Percentiles rank a stretch among this genome's conserved stretches.
Conservation (phyloP, 2,888 invertebrate species). For the Tryphoninae sp. region DNA sequence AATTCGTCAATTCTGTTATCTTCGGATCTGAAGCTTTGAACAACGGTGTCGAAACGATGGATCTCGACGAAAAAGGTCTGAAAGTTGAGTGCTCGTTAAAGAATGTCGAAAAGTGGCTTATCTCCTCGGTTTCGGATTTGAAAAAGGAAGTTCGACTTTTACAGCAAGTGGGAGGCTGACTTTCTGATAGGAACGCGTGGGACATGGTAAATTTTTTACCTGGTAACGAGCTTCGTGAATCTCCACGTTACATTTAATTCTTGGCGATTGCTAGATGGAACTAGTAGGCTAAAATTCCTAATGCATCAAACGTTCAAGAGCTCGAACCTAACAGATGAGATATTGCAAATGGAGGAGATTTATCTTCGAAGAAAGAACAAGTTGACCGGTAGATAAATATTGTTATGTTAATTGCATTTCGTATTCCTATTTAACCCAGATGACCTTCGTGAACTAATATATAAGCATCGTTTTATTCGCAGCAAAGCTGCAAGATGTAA, state of each 20-base stretch:
- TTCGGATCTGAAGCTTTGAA: background rate
- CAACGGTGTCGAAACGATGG: conserved; percentile 20
- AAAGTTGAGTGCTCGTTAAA: conserved; percentile 55
- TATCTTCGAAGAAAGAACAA: conserved; percentile 66
- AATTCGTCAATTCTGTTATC: background rate
- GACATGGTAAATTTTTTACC: conserved; percentile 42
- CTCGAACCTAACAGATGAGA: conserved; percentile 70
- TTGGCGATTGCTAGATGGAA: background rate
- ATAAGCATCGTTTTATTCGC: background rate
- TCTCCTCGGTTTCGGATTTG: conserved; percentile 52
- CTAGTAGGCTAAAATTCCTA: background rate
- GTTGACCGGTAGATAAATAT: conserved; percentile 16
- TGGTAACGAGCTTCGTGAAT: conserved; percentile 4
- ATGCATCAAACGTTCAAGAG: conserved; percentile 1
- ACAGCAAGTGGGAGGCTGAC: conserved; percentile 4
- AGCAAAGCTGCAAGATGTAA: background rate
- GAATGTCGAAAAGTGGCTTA: conserved; percentile 32
- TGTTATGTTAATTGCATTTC: background rate
- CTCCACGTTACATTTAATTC: conserved; percentile 20
- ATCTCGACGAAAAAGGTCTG: conserved; percentile 16
- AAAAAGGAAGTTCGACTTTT: conserved; percentile 41
- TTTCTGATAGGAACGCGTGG: conserved; percentile 33
- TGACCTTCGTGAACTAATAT: background rate
- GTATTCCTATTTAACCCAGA: background rate
- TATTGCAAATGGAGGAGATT: conserved; percentile 74